These are phyloP conservation scores for Eurytoma californica DNA, from an alignment of 2,888 invertebrate genomes.

Conservation along the genomic window DNA sequence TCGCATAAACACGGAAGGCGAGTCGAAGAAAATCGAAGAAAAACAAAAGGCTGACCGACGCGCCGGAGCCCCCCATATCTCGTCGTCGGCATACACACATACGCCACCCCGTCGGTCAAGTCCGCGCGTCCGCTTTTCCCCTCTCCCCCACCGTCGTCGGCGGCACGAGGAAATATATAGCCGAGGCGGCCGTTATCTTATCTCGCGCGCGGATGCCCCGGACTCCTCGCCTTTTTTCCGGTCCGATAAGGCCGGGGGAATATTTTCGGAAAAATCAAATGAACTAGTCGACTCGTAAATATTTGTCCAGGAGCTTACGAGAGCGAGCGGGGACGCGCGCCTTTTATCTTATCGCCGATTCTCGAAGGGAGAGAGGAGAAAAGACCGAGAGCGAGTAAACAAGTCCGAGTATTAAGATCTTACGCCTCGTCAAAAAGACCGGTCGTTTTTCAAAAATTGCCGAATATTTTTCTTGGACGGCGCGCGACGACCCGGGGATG, in stretches of 20 bases:
- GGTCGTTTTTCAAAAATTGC: too few species aligned
- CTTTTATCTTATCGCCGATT: slow-evolving; percentile 50
- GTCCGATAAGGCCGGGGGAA: slow-evolving; percentile 14
- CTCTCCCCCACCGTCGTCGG: background rate
- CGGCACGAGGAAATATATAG: slow-evolving; percentile 27
- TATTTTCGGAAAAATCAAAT: slow-evolving; percentile 48
- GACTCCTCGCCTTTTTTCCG: slow-evolving; percentile 17
- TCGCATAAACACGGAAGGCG: slow-evolving; percentile 8
- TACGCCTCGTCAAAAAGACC: background rate
- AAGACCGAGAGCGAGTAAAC: slow-evolving; percentile 17
- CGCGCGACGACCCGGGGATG: too few species aligned
- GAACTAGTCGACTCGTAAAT: slow-evolving; percentile 44
- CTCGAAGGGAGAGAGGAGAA: slow-evolving; percentile 6
- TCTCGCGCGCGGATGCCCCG: slow-evolving; percentile 23
- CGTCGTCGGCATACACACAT: background rate
- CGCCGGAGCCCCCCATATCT: background rate
- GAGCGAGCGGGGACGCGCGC: background rate
- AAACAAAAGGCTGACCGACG: slow-evolving; percentile 22
- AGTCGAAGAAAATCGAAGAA: slow-evolving; percentile 29
- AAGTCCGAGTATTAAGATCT: slow-evolving; percentile 39
- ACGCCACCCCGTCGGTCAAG: slow-evolving; percentile 25
- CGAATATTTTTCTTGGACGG: too few species aligned
- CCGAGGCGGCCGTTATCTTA: slow-evolving; percentile 31
- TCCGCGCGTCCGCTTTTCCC: background rate
- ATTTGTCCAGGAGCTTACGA: slow-evolving; percentile 46